Evolutionary conservation across 2,113 vertebrate genomes (phyloP).

Genomic region (Heterotilapia buettikoferi): DNA sequence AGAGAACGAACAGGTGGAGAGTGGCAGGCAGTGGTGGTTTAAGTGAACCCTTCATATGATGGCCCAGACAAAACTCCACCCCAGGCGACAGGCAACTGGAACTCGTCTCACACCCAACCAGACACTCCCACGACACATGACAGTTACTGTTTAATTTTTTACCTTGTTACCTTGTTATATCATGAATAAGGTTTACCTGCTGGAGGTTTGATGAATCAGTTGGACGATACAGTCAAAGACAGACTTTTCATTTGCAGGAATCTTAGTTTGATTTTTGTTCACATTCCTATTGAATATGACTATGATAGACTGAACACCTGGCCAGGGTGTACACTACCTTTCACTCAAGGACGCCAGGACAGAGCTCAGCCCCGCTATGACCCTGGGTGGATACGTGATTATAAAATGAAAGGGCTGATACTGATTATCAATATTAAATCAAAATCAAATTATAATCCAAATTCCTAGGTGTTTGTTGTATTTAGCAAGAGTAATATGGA

Average conservation of each 20-base stretch:
- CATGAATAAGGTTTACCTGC: accelerated
- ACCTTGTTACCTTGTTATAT: no score
- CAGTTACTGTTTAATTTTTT: not conserved
- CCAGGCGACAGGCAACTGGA: not conserved
- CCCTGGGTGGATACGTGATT: not conserved
- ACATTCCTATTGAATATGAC: not conserved
- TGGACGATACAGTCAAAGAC: no score
- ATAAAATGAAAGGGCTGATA: not conserved
- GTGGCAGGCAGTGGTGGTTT: not conserved
- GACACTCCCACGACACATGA: not conserved
- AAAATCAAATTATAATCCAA: not conserved
- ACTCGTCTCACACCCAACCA: not conserved
- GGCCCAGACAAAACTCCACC: not conserved
- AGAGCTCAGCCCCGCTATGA: not conserved
- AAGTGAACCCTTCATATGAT: not conserved
- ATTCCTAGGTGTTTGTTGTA: not conserved
- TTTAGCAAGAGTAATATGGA: not conserved
- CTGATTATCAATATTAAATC: not conserved
- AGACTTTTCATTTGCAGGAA: no score
- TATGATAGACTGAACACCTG: not conserved
- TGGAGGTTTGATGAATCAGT: no score
- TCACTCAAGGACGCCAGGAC: no score
- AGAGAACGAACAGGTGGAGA: not conserved
- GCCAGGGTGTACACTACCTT: not conserved
- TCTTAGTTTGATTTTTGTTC: not conserved